These are phyloP conservation scores for Pomatorhinus ruficollis DNA, from an alignment of 2,113 vertebrate genomes.

Conservation along the genomic window DNA sequence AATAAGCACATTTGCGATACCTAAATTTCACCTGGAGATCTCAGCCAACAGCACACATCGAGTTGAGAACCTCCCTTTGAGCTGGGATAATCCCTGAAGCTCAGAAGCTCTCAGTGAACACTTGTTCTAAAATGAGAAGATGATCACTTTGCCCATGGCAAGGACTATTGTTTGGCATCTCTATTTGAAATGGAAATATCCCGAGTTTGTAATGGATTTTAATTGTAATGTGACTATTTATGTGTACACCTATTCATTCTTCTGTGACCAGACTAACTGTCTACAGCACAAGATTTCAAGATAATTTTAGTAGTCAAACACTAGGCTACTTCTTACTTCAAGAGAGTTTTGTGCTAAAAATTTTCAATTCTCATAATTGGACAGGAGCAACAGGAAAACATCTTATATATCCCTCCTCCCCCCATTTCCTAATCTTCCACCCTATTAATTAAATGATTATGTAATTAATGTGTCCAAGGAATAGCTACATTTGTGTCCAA, in stretches of 20 bases:
- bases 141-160: neutral
- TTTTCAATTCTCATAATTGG: neutral
- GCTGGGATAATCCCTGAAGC: neutral
- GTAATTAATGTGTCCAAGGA: neutral
- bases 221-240: neutral
- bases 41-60: neutral
- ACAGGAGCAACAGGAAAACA: neutral
- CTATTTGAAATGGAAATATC: neutral
- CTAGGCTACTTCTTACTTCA: neutral
- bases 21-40: neutral
- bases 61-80: neutral
- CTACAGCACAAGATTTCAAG: neutral
- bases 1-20: neutral
- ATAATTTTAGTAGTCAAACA: neutral
- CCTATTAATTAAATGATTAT: neutral
- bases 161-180: neutral
- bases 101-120: neutral
- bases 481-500: neutral
- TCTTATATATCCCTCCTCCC: accelerated
- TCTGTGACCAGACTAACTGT: neutral
- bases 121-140: neutral
- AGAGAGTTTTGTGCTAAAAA: neutral
- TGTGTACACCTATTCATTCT: neutral
- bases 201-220: neutral
- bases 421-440: neutral